Percentiles rank a stretch among this genome's conserved stretches.
phyloP scores from a whole-genome alignment of 1,140 invertebrate genomes.

The Lordiphosa collinella region DNA sequence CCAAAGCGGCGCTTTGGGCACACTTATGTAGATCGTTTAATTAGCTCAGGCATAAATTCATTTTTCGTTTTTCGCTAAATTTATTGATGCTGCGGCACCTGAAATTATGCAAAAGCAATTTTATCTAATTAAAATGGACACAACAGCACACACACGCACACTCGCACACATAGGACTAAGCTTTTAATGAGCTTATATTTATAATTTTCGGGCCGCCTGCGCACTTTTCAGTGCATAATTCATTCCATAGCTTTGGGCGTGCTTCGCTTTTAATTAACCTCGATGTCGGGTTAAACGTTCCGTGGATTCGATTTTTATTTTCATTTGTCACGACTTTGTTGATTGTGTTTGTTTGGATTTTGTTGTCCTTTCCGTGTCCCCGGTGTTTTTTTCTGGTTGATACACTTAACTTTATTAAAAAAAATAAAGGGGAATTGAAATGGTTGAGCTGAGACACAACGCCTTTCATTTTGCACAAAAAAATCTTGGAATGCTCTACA shows the following conservation, averaged over 20 bases:
- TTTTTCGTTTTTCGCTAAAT: slow-evolving; percentile 29
- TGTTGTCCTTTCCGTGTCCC: slow-evolving; percentile 4
- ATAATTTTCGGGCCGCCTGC: slow-evolving; percentile 41
- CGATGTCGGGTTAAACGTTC: slow-evolving; percentile 51
- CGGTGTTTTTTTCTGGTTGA: slow-evolving; percentile 15
- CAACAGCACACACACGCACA: background rate
- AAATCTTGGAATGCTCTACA: background rate
- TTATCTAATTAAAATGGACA: slow-evolving; percentile 69
- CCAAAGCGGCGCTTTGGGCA: slow-evolving; percentile 38
- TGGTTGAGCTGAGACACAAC: background rate
- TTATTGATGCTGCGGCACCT: slow-evolving; percentile 43
- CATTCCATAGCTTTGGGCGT: slow-evolving; percentile 37
- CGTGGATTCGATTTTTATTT: slow-evolving; percentile 30
- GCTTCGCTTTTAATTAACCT: slow-evolving; percentile 61
- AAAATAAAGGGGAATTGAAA: slow-evolving; percentile 10
- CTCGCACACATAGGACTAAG: slow-evolving; percentile 27
- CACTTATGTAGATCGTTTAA: slow-evolving; percentile 54
- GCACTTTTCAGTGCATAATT: slow-evolving; percentile 34
- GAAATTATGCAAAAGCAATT: slow-evolving; percentile 68
- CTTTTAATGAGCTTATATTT: slow-evolving; percentile 72
- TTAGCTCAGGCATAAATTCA: slow-evolving; percentile 58
- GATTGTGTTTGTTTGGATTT: slow-evolving; percentile 12
- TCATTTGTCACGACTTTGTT: slow-evolving; percentile 34
- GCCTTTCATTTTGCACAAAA: slow-evolving; percentile 17
- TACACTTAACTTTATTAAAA: slow-evolving; percentile 67